Percentiles rank a stretch among this genome's conserved stretches.
Evolutionary conservation across 2,888 invertebrate species (phyloP).

Genomic region (Dysmachus trigonus): DNA sequence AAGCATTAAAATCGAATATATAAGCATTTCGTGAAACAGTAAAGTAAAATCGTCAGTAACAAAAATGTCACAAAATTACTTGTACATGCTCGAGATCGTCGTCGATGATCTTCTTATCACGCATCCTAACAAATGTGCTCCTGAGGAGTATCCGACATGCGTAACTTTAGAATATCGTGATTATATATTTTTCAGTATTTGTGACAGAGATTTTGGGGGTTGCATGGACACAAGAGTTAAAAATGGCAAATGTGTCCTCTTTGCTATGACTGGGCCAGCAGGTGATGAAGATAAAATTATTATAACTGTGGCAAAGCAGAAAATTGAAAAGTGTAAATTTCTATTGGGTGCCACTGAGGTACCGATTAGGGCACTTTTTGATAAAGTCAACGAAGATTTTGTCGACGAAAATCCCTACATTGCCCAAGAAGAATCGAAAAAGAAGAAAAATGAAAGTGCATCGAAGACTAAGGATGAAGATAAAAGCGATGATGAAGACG

Average conservation of each 20-base stretch:
- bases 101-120: slow-evolving; percentile 61
- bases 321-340: slow-evolving; percentile 61
- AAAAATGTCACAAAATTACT: slow-evolving; percentile 57
- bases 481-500: neutral
- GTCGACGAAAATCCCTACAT: slow-evolving; percentile 54
- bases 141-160: slow-evolving; percentile 62
- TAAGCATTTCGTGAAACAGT: neutral
- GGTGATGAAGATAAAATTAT: slow-evolving; percentile 58
- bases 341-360: slow-evolving; percentile 59
- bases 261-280: slow-evolving; percentile 58
- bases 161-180: slow-evolving; percentile 61
- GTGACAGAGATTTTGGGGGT: slow-evolving; percentile 59
- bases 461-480: neutral
- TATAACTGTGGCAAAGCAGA: slow-evolving; percentile 60
- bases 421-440: neutral
- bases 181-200: slow-evolving; percentile 59
- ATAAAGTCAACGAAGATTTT: slow-evolving; percentile 59
- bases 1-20: neutral
- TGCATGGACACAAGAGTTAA: slow-evolving; percentile 43
- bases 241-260: slow-evolving; percentile 61
- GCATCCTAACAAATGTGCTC: slow-evolving; percentile 61
- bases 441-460: neutral
- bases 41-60: neutral
- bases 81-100: slow-evolving; percentile 63
- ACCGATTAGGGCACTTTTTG: slow-evolving; percentile 58